phyloP scores from a whole-genome alignment of 2,888 invertebrate genomes.

The Aspidiotus rigidus region DNA sequence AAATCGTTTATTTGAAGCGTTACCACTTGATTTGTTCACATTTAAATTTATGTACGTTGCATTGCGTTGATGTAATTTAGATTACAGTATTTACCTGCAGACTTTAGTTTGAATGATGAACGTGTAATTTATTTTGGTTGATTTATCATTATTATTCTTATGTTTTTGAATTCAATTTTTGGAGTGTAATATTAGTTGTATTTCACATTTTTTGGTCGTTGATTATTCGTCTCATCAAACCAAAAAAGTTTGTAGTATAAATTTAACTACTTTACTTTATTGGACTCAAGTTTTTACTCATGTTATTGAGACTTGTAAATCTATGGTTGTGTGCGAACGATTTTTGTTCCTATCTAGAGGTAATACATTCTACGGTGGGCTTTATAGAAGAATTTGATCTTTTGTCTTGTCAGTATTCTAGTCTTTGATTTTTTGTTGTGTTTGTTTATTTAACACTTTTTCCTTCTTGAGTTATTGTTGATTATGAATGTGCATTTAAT shows the following conservation, averaged over 20 bases:
- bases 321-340: conserved; percentile 17
- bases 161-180: neutral
- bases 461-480: conserved; percentile 26
- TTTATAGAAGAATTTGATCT: conserved; percentile 13
- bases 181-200: neutral
- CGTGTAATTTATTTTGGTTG: conserved; percentile 3
- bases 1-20: too few species aligned
- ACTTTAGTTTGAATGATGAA: too few species aligned
- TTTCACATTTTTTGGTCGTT: neutral
- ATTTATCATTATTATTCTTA: neutral
- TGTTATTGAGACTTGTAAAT: conserved; percentile 5
- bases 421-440: conserved; percentile 12
- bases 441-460: conserved; percentile 13
- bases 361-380: neutral
- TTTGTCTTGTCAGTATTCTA: neutral
- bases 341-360: conserved; percentile 9
- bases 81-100: too few species aligned
- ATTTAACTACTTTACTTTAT: neutral
- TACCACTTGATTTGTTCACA: too few species aligned
- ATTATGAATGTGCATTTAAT: conserved; percentile 32
- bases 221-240: neutral
- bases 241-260: neutral
- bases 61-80: too few species aligned
- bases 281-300: conserved; percentile 1
- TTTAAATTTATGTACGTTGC: too few species aligned